These are phyloP conservation scores for Thamnophis elegans DNA, from an alignment of 2,797 vertebrate genomes.

Conservation along the genomic window DNA sequence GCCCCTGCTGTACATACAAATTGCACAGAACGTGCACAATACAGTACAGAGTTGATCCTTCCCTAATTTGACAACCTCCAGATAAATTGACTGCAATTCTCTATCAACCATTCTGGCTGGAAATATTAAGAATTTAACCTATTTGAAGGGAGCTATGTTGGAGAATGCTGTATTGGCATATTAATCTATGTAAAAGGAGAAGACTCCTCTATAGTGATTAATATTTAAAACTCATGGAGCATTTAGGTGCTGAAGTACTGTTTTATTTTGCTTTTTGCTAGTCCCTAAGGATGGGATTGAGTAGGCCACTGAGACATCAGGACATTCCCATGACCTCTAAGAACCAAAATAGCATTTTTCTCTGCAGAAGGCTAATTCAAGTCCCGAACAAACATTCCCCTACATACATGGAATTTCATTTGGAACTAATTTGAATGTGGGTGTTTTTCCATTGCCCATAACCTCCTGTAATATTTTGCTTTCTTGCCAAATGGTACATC, in stretches of 20 bases:
- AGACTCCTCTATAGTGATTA: not conserved
- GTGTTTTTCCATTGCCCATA: slow-evolving; percentile 46
- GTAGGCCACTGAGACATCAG: slow-evolving; percentile 8
- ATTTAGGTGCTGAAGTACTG: not conserved
- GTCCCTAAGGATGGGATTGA: not conserved
- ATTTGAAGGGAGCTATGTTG: not conserved
- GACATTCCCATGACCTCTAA: slow-evolving; percentile 60
- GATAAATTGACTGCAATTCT: not conserved
- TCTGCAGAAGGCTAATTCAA: slow-evolving; percentile 37
- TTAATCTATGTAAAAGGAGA: not conserved
- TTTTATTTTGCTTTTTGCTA: slow-evolving; percentile 40
- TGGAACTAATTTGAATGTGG: slow-evolving; percentile 40
- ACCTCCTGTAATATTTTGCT: slow-evolving; percentile 28
- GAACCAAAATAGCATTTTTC: slow-evolving; percentile 46
- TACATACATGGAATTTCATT: slow-evolving; percentile 33
- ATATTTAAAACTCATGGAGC: not conserved
- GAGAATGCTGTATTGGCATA: not conserved
- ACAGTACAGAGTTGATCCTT: not conserved
- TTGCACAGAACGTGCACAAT: not conserved
- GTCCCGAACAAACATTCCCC: slow-evolving; percentile 42
- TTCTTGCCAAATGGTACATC: slow-evolving; percentile 1
- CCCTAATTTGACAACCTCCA: not conserved
- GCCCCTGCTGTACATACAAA: not conserved
- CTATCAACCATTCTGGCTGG: not conserved
- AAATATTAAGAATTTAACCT: not conserved